phyloP scores from a whole-genome alignment of 2,113 vertebrate genomes.

The Steatornis caripensis region DNA sequence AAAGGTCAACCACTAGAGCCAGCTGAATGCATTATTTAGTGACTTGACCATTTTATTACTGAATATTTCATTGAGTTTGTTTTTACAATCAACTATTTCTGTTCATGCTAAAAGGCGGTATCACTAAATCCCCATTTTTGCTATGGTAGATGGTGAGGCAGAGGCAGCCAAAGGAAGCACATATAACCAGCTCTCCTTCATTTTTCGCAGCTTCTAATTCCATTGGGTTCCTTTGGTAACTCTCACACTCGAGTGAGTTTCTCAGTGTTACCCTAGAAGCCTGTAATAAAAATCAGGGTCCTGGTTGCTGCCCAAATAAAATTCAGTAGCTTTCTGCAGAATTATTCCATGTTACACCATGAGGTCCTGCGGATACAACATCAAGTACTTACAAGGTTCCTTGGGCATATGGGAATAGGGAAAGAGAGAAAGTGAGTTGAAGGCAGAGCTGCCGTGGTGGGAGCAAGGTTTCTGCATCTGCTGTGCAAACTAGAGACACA shows the following conservation, averaged over 20 bases:
- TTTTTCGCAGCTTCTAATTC: background rate
- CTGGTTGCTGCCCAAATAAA: background rate
- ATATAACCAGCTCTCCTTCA: background rate
- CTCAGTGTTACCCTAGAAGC: background rate
- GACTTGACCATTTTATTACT: background rate
- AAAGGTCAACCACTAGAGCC: background rate
- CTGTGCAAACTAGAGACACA: background rate
- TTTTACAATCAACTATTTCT: constrained; percentile 16
- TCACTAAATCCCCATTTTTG: background rate
- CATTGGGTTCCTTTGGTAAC: background rate
- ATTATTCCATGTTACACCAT: background rate
- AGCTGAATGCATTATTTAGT: constrained; percentile 22
- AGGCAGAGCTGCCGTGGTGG: background rate
- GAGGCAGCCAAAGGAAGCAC: background rate
- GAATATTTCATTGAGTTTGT: constrained; percentile 29
- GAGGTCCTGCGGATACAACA: background rate
- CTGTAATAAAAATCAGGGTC: background rate
- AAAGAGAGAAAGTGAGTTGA: background rate
- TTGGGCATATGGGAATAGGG: background rate
- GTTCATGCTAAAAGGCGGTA: background rate
- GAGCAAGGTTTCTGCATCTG: background rate
- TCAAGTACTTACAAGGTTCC: background rate
- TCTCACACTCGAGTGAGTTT: background rate
- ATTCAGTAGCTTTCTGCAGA: background rate
- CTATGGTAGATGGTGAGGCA: background rate